These are phyloP conservation scores for Pinna nobilis DNA, from an alignment of 1,140 invertebrate species.

Conservation along the genomic window DNA sequence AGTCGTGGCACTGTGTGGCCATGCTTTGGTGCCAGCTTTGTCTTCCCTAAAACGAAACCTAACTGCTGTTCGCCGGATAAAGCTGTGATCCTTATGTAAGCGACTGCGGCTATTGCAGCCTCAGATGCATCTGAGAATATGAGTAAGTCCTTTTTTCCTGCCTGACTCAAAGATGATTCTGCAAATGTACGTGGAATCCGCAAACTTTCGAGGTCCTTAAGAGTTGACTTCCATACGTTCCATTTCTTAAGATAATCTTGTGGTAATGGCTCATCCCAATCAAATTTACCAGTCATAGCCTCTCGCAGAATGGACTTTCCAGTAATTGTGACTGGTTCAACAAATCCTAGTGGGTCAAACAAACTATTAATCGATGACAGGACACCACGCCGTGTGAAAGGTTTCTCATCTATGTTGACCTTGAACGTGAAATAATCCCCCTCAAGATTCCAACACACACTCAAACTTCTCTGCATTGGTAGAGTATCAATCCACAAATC, in stretches of 20 bases:
- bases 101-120: constrained; percentile 52
- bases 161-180: constrained; percentile 55
- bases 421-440: constrained; percentile 16
- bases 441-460: constrained; percentile 26
- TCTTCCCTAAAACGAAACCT: constrained; percentile 25
- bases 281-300: neutral
- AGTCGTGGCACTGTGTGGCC: constrained; percentile 35
- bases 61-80: neutral
- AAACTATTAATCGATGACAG: neutral
- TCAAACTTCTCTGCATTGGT: constrained; percentile 15
- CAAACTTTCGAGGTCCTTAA: constrained; percentile 1
- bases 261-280: neutral
- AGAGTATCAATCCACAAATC: constrained; percentile 4
- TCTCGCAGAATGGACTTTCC: neutral
- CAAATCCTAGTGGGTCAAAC: neutral
- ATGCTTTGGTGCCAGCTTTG: constrained; percentile 19
- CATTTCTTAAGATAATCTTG: constrained; percentile 4
- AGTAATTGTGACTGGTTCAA: constrained; percentile 1
- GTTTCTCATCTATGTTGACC: constrained; percentile 29
- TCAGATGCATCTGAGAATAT: constrained; percentile 61
- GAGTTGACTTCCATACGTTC: neutral
- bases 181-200: constrained; percentile 34
- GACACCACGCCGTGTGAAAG: constrained; percentile 38
- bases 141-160: constrained; percentile 61
- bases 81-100: constrained; percentile 48